These are phyloP conservation scores for Epizoanthus fatuus DNA, from an alignment of 92 coral and sea anemone species.

Conservation along the genomic window DNA sequence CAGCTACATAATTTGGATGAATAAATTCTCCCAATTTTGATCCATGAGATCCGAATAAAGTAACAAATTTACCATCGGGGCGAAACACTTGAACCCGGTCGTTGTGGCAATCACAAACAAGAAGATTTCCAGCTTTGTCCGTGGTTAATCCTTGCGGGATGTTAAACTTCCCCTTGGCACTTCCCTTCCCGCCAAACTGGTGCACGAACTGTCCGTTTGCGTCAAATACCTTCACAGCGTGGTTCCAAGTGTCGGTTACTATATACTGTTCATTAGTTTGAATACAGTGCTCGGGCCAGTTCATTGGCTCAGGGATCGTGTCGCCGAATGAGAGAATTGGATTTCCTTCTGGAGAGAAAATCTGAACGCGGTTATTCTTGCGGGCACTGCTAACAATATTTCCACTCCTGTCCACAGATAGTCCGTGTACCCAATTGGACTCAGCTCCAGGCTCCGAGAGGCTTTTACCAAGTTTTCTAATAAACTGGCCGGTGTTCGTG, in stretches of 20 bases:
- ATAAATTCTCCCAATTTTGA: conserved; percentile 50
- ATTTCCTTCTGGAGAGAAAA: conserved; percentile 44
- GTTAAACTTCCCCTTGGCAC: conserved; percentile 32
- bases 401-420: conserved; percentile 29
- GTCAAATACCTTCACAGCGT: conserved; percentile 19
- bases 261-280: conserved; percentile 43
- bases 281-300: conserved; percentile 46
- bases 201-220: conserved; percentile 31
- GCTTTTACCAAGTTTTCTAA: conserved; percentile 30
- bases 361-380: conserved; percentile 50
- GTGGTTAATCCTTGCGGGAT: conserved; percentile 45
- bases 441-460: conserved; percentile 36
- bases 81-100: conserved; percentile 60
- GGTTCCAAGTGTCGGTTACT: conserved; percentile 39
- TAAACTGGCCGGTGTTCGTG: conserved; percentile 16
- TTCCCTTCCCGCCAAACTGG: conserved; percentile 45
- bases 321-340: conserved; percentile 36
- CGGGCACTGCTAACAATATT: conserved; percentile 40
- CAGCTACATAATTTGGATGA: conserved; percentile 42
- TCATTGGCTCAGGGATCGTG: conserved; percentile 6
- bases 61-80: conserved; percentile 36
- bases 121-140: conserved; percentile 52
- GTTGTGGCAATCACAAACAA: conserved; percentile 48
- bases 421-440: conserved; percentile 33
- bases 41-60: conserved; percentile 50